A percentile compares a stretch with the other conserved stretches of the same genome.
Evolutionary conservation across 2,888 invertebrate species (phyloP).

Genomic region (Dryococelus australis): DNA sequence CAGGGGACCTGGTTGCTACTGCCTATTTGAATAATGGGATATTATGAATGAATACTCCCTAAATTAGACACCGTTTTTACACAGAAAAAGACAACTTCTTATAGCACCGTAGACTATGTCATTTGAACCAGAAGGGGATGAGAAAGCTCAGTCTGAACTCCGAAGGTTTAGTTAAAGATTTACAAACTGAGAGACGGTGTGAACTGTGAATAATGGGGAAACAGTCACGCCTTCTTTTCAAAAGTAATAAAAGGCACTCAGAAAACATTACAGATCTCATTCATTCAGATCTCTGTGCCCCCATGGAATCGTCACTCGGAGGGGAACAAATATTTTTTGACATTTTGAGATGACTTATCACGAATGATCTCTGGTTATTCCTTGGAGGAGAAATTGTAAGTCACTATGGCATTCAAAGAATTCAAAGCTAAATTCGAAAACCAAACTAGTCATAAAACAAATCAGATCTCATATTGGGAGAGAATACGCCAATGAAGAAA

Average conservation of each 20-base stretch:
- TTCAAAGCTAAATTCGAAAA: background rate
- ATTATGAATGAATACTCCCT: background rate
- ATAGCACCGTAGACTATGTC: background rate
- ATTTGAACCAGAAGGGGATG: slow-evolving; percentile 7
- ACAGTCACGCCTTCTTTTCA: background rate
- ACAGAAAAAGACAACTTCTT: background rate
- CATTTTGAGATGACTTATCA: background rate
- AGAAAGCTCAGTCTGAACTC: background rate
- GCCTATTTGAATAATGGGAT: background rate
- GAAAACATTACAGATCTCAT: background rate
- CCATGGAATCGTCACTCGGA: background rate
- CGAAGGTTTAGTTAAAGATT: background rate
- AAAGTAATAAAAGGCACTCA: background rate
- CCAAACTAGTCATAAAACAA: background rate
- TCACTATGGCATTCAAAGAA: background rate
- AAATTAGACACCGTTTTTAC: background rate
- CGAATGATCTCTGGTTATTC: background rate
- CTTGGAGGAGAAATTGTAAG: background rate
- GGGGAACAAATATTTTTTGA: background rate
- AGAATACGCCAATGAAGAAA: slow-evolving; percentile 2
- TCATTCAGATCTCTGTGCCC: background rate
- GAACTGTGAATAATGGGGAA: background rate
- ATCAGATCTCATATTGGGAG: background rate
- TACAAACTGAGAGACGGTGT: background rate
- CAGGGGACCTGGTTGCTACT: background rate